Evolutionary conservation across 2,797 vertebrate species (phyloP).

Genomic region (Podargus strigoides): DNA sequence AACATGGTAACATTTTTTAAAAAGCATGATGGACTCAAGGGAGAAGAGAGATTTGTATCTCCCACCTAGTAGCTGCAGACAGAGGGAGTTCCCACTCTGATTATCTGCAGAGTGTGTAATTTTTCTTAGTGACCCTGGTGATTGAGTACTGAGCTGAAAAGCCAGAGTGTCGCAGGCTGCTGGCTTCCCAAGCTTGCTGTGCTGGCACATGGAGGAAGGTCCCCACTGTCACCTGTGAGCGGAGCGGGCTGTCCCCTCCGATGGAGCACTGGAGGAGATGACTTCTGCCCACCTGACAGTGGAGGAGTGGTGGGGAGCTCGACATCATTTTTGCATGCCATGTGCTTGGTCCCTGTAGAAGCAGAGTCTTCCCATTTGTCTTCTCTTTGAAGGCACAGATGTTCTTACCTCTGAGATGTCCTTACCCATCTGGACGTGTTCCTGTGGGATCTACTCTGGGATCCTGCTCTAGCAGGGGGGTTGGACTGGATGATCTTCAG

Average conservation of each 20-base stretch:
- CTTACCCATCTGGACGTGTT: no score
- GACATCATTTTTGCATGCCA: neutral
- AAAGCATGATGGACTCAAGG: neutral
- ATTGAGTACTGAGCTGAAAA: neutral
- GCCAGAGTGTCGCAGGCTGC: neutral
- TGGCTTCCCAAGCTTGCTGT: neutral
- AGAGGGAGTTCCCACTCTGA: neutral
- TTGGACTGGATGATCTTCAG: no score
- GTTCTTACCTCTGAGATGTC: neutral
- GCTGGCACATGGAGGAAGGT: neutral
- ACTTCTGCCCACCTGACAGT: neutral
- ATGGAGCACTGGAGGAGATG: accelerated
- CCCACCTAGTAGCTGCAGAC: neutral
- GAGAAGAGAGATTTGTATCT: neutral
- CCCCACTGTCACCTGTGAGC: neutral
- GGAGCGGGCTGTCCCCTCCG: neutral
- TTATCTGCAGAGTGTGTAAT: neutral
- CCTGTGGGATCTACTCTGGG: no score
- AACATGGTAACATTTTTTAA: neutral
- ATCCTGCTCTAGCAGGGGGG: no score
- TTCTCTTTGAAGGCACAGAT: neutral
- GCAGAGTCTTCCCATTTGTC: neutral
- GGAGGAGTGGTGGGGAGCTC: neutral
- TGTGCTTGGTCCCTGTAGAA: neutral
- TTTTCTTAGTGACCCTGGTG: neutral